Evolutionary conservation across 2,797 vertebrate genomes (phyloP), one percentile per base, ranked within the genome.

Genomic region (Xerus rutilus): DNA sequence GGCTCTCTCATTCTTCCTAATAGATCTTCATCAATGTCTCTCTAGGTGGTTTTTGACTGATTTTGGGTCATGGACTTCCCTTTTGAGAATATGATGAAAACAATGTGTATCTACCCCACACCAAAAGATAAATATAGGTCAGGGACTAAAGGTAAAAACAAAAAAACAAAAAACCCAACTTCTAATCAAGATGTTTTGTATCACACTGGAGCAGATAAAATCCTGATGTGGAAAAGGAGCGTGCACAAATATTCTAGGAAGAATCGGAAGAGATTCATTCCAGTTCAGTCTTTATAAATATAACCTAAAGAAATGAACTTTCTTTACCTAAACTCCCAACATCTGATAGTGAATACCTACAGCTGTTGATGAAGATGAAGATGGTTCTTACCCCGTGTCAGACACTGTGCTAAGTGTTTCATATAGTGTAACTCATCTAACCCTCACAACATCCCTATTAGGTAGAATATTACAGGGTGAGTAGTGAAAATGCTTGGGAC

Each of bases 71-170:
- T 8, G 83, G 91, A 93, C 32, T 93, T 96, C 47, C 89, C 45
- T 74, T 92, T 45, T 81, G 76, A 96, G 59, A 74, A 82, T 82
- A 25, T 82, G 57, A 91, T 67, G 57, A 91, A 94, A 95, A 78
- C 25, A 85, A 78, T 52, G 59, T 43, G 59, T 43, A 87, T 59
- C 69, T 81, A 79, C 62, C 35, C 30, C 28, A 93, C 32, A 92
- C 76, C 70, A 72, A 89, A 28, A 95, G 70, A 91, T 52, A 95
- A 91, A 93, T 67, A 93, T 5, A 95, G 65, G 30, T 95, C 86
- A 93, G 88, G 47, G 70, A 86, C 54, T 52, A 74, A 65, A 92
- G 69, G 73, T 57, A 59, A 57, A 39, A 39, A 43, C 20, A 15
- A 72, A 49, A 49, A 49, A 49, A 13, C 11, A 65, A 83, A 35